A percentile compares a stretch with the other conserved stretches of the same genome.
These are phyloP conservation scores for Dynastes tityus DNA, from an alignment of 2,888 invertebrate species.

Conservation along the genomic window DNA sequence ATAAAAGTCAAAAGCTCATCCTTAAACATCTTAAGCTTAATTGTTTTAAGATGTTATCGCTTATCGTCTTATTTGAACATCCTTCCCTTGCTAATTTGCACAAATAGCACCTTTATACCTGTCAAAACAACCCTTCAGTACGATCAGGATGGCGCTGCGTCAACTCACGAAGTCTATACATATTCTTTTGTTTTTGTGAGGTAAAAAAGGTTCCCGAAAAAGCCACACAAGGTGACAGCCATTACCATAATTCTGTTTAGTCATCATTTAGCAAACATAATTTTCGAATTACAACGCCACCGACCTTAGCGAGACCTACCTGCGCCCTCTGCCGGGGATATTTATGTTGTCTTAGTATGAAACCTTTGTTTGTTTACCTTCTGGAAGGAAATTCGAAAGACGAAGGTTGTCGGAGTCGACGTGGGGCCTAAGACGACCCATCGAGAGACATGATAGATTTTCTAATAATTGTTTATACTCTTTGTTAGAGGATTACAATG, in stretches of 20 bases:
- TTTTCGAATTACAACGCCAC: slow-evolving; percentile 39
- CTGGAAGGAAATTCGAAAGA: slow-evolving; percentile 23
- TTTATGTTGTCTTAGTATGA: slow-evolving; percentile 47
- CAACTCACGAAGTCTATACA: neutral
- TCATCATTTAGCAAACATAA: slow-evolving; percentile 46
- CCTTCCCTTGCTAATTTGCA: slow-evolving; percentile 17
- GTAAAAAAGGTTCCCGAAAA: neutral
- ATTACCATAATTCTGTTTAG: slow-evolving; percentile 42
- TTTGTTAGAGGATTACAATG: slow-evolving; percentile 27
- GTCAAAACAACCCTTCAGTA: slow-evolving; percentile 36
- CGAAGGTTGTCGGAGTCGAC: slow-evolving; percentile 36
- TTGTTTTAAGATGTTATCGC: slow-evolving; percentile 19
- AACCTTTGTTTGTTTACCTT: slow-evolving; percentile 47
- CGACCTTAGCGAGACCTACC: slow-evolving; percentile 30
- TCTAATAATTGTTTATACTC: slow-evolving; percentile 40
- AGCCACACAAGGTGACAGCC: slow-evolving; percentile 39
- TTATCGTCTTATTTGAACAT: slow-evolving; percentile 24
- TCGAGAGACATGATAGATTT: slow-evolving; percentile 33
- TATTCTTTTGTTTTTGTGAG: neutral
- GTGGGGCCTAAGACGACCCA: slow-evolving; percentile 30
- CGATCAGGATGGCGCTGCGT: slow-evolving; percentile 10
- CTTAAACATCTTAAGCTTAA: neutral
- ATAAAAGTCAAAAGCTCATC: neutral
- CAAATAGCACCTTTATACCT: slow-evolving; percentile 19
- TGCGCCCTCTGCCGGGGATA: slow-evolving; percentile 27